Evolutionary conservation across 2,797 vertebrate genomes (phyloP).

Genomic region (Coluber constrictor): DNA sequence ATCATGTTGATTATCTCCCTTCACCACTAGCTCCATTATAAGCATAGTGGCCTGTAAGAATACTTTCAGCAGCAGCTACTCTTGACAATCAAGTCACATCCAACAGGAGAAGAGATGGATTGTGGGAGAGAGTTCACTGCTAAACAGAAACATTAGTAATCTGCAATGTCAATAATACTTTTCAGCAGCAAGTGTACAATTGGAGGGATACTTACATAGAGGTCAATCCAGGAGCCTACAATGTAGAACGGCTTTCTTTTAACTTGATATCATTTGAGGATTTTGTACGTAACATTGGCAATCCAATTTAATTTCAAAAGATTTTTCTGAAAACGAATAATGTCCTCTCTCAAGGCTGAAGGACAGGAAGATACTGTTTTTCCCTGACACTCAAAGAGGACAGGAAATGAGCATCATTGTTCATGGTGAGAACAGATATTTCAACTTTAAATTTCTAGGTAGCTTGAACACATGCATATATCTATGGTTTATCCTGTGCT

Average conservation of each 20-base stretch:
- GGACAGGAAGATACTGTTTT: background rate
- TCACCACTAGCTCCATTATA: background rate
- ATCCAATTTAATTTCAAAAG: background rate
- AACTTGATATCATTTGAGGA: conserved; percentile 44
- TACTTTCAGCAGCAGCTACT: background rate
- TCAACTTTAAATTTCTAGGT: conserved; percentile 22
- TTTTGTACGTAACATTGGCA: conserved; percentile 33
- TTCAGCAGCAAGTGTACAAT: background rate
- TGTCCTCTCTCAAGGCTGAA: conserved; percentile 27
- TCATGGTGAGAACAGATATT: background rate
- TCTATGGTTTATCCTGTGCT: conserved; percentile 17
- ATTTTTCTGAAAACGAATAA: conserved; percentile 37
- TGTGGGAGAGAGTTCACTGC: background rate
- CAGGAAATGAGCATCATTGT: background rate
- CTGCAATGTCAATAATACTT: background rate
- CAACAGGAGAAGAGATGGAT: background rate
- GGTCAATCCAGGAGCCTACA: background rate
- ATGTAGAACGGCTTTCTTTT: background rate
- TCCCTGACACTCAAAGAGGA: background rate
- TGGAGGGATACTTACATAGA: background rate
- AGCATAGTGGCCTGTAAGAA: too few relatives aligned
- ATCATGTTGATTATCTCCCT: background rate
- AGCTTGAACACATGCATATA: background rate
- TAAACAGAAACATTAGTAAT: background rate
- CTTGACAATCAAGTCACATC: background rate